Evolutionary conservation across 1,140 invertebrate species (phyloP), one percentile per base, ranked within the genome.

Genomic region (Rhopalosiphum maidis): DNA sequence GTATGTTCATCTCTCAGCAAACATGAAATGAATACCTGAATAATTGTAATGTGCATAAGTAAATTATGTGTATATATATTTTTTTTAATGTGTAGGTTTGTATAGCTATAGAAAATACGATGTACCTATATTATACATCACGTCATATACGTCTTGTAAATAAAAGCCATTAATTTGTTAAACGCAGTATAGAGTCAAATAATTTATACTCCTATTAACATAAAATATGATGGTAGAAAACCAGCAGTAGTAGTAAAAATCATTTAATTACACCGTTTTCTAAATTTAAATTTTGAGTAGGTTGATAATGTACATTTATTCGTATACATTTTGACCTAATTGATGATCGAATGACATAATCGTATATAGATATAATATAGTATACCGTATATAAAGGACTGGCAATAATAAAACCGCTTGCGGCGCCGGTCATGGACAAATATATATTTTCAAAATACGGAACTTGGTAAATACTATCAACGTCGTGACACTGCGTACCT

Each of bases 171-270:
- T 77, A 77, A 77, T 77, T 77, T 77, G 60, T 77, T 77, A 77
- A 77, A 35, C 60, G 60, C 60, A n/a, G 60, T 18, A 77, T 77
- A 35, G 60, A 77, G 30, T 77, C 60, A 77, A 77, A 77, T 77
- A 77, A 77, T 77, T 77, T 77, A 77, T 77, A 77, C 60, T 77
- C 60, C 60, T n/a, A 77, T 77, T 77, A 77, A 77, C 60, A 77
- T 77, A 77, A 77, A 77, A n/a, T 77, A 77, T n/a, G 60, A 68
- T 30, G 60, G 60, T 68, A 25, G 23, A 68, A 11, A 35, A 77
- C 60, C 30, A 77, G 60, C 60, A 5, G 60, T 77, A 77, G 60
- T 77, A 77, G 60, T 68, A n/a, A 77, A n/a, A 77, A n/a, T 21
- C 60, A n/a, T 77, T 77, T 77, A 77, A 77, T 77, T 77, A 77